Percentiles rank a stretch among this genome's conserved stretches.
Evolutionary conservation across 2,113 vertebrate species (phyloP).

Genomic region (Artemisiospiza belli): DNA sequence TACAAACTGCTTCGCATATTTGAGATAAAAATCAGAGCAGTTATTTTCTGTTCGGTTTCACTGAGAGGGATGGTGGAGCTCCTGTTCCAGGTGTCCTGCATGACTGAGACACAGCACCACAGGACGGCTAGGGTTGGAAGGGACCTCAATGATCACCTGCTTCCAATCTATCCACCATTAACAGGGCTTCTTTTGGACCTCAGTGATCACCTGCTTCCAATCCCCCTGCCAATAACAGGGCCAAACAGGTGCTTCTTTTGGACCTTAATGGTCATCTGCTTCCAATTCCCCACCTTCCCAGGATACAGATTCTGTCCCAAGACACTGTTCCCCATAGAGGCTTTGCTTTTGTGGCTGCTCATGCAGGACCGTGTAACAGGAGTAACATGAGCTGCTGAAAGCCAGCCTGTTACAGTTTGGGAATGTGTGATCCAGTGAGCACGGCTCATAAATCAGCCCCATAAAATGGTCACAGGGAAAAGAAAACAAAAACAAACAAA

Average conservation of each 20-base stretch:
- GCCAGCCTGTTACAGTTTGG: neutral
- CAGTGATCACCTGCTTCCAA: neutral
- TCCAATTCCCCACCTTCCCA: fast-evolving
- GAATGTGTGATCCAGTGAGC: neutral
- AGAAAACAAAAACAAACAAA: neutral
- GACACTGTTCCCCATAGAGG: fast-evolving
- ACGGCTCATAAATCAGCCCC: neutral
- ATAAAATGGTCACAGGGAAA: neutral
- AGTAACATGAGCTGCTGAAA: neutral
- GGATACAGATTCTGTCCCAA: too few species aligned
- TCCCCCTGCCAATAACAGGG: neutral
- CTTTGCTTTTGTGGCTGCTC: neutral
- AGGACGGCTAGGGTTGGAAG: neutral
- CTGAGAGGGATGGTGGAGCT: fast-evolving
- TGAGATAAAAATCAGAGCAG: neutral
- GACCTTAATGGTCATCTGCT: neutral
- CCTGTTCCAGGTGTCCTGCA: neutral
- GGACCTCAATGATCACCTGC: neutral
- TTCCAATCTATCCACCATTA: neutral
- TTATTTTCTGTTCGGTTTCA: neutral
- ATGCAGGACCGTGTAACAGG: neutral
- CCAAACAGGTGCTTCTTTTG: neutral
- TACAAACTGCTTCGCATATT: neutral
- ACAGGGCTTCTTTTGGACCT: neutral
- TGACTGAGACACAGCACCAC: neutral